Evolutionary conservation across 53 echinoderm and acorn worm species (phyloP), one percentile per base, ranked within the genome.

Genomic region (Holothuria scabra): DNA sequence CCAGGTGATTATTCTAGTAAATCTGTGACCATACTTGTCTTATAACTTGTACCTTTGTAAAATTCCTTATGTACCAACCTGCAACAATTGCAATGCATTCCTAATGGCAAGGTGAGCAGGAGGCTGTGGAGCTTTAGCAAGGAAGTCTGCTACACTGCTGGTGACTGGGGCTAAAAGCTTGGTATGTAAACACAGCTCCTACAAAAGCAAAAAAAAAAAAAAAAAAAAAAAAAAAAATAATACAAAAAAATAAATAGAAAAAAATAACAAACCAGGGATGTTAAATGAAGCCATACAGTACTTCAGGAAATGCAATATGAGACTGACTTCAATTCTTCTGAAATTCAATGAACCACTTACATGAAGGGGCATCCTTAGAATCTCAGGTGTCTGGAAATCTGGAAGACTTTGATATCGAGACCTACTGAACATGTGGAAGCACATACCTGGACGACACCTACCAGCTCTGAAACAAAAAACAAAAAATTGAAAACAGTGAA

Each of bases 141-240:
- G 70, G 89, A 94, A 97, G 58, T 97, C 94, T 34, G 92, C 94
- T 16, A 94, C 86, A 38, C 90, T 85, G 21, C 76, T 82, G 65
- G 89, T 84, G 28, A 85, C 60, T n/a, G 94, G 94, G 30, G 97
- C 93, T 80, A 97, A 83, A 11, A 97, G 88, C 64, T 97, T 97
- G 79, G 89, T 97, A 79, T 97, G 97, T 35, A 97, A 84, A 49
- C 97, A 97, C 71, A 97, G 56, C 64, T 97, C 94, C 95, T 95
- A 26, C 24, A 60, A n/a, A 84, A 46, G 29, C 20, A 60, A n/a
- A n/a, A n/a, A n/a, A n/a, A n/a, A n/a, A n/a, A n/a, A n/a, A n/a
- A n/a, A n/a, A n/a, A n/a, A n/a, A n/a, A n/a, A n/a, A n/a, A n/a
- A n/a, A n/a, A n/a, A n/a, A n/a, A n/a, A n/a, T n/a, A n/a, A n/a